Evolutionary conservation across 2,797 vertebrate genomes (phyloP).

Genomic region (Enteromius paludinosus): DNA sequence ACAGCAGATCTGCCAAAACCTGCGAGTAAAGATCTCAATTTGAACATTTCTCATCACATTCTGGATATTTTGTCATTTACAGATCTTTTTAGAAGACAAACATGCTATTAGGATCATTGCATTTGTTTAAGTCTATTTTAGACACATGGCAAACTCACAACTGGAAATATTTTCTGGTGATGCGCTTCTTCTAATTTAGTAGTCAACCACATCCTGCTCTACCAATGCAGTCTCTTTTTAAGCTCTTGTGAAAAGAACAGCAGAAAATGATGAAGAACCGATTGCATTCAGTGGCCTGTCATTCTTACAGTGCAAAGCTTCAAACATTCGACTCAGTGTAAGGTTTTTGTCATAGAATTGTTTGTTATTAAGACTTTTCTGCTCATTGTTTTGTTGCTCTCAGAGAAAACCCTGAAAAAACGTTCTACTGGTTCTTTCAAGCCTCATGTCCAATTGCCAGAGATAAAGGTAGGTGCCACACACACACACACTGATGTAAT

Average conservation of each 20-base stretch:
- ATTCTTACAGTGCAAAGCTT: not conserved
- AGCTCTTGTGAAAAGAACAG: not conserved
- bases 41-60: not conserved
- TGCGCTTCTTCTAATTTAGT: not conserved
- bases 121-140: not conserved
- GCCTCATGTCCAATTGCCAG: conserved; percentile 79
- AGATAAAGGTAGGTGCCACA: conserved; percentile 81
- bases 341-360: not conserved
- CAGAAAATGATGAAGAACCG: not conserved
- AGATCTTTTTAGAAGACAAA: not conserved
- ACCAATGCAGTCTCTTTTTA: not conserved
- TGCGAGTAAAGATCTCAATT: not conserved
- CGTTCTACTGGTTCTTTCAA: conserved; percentile 89
- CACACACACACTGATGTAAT: not conserved
- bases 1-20: not conserved
- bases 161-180: not conserved
- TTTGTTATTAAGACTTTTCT: not conserved
- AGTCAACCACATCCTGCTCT: conserved; percentile 20
- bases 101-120: not conserved
- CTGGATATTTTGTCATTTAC: not conserved
- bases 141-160: not conserved
- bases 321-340: not conserved
- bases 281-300: not conserved
- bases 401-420: conserved; percentile 81
- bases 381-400: conserved; percentile 52